A percentile compares a stretch with the other conserved stretches of the same genome.
Conservation (phyloP, 1,140 invertebrate genomes). For the Microplitis mediator region DNA sequence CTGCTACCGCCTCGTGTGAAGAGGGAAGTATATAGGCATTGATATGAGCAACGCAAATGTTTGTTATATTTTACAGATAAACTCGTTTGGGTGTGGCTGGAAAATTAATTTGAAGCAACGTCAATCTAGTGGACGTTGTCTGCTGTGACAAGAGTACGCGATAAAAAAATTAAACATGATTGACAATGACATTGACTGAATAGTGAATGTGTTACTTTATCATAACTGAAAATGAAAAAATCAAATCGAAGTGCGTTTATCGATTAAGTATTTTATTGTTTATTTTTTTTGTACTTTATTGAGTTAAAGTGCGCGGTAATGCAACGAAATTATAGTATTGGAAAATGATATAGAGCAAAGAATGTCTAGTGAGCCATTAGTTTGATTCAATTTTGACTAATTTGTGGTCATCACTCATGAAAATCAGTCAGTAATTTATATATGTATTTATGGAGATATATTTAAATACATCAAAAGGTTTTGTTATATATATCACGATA, state of each 20-base stretch:
- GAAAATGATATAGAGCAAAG: background rate
- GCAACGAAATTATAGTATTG: background rate
- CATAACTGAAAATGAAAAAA: conserved; percentile 16
- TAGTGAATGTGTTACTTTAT: conserved; percentile 20
- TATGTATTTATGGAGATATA: no score
- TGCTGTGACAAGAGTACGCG: conserved; percentile 21
- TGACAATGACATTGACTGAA: conserved; percentile 24
- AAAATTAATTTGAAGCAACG: conserved; percentile 42
- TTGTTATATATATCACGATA: background rate
- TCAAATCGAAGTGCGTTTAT: no score
- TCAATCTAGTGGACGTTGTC: conserved; percentile 15
- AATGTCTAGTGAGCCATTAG: no score
- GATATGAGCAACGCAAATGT: conserved; percentile 20
- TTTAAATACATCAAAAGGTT: no score
- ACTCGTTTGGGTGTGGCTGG: conserved; percentile 31
- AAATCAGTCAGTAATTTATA: no score
- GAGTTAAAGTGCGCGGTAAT: background rate
- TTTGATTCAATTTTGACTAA: no score
- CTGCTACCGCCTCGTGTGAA: background rate
- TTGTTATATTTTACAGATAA: conserved; percentile 49
- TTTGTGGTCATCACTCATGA: no score
- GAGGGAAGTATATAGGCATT: background rate
- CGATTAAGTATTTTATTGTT: background rate
- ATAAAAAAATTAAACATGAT: conserved; percentile 27
- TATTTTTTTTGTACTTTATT: background rate